Evolutionary conservation across 2,113 vertebrate genomes (phyloP).

Genomic region (Sebastes fasciatus): DNA sequence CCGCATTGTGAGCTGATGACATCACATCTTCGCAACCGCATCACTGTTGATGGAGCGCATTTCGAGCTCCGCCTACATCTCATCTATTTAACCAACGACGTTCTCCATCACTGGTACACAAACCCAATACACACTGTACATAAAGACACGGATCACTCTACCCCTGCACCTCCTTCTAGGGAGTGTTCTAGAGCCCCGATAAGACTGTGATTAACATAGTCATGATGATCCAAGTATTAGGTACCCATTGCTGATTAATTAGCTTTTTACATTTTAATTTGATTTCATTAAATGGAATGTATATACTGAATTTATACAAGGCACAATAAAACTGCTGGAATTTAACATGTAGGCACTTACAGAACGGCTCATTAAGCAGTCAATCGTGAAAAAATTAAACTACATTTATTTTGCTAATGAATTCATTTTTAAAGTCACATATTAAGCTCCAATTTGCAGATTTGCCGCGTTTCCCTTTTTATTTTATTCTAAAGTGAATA

Average conservation of each 20-base stretch:
- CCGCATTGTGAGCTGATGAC: conserved; percentile 96
- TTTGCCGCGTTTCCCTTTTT: neutral
- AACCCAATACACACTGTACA: neutral
- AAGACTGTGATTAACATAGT: neutral
- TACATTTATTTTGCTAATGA: too few species aligned
- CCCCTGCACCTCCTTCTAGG: neutral
- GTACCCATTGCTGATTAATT: neutral
- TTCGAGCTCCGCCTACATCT: conserved; percentile 96
- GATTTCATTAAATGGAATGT: neutral
- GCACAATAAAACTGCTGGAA: neutral
- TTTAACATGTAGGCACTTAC: neutral
- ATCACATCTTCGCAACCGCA: conserved; percentile 94
- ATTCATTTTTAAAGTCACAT: too few species aligned
- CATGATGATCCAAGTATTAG: neutral
- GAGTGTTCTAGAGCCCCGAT: neutral
- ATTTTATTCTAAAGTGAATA: neutral
- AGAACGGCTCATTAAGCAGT: neutral
- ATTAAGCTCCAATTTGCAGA: too few species aligned
- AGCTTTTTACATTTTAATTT: neutral
- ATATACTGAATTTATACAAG: neutral
- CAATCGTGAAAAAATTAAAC: too few species aligned
- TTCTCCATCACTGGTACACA: conserved; percentile 94
- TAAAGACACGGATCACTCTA: neutral
- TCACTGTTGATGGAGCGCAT: conserved; percentile 90
- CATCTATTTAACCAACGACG: conserved; percentile 97